Base-by-base conservation (phyloP, 2,888 invertebrate species). In the Drosophila meridionalis region DNA sequence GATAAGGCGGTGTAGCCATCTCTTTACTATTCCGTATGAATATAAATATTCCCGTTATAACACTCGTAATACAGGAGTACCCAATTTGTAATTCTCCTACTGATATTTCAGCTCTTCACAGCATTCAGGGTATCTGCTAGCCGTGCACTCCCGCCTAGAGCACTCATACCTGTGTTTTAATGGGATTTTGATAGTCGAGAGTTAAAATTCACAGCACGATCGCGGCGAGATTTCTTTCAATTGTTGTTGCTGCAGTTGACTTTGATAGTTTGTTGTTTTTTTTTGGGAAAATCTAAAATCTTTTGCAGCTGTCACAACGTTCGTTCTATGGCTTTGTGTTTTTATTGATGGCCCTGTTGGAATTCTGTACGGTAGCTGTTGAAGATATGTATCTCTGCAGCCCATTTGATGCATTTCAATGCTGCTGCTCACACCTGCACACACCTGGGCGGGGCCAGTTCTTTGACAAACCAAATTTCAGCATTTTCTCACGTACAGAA, bases 341-440 rank as follows among this genome's bases (percentile, higher is more conserved):
- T 57, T 62, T 65, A 69, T 57, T 61, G 65, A 69, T 73, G 87
- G 74, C 69, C 67, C 69, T 68, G 73, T 84, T 84, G 63, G 73
- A 80, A 76, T 80, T 81, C 67, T 43, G 73, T 71, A 80, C 82
- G 69, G 87, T 83, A 81, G 86, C 84, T 58, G 52, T 20, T 6
- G n/a, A 62, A 76, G 87, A 90, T 87, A 73, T 67, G 70, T 78
- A 90, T 87, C 87, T 80, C 60, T 67, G 66, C 72, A 85, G 79
- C 69, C 73, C 77, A 74, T 87, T 81, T 72, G 77, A 67, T 87
- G 87, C 89, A 89, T 90, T 89, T 87, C 78, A 87, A 87, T 90
- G 83, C 57, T 50, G 34, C 61, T n/a, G 50, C 75, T 71, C 75
- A 59, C 70, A 57, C 66, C 65, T 55, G 52, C 45, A 43, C 28